A percentile compares a stretch with the other conserved stretches of the same genome.
Evolutionary conservation across 1,140 invertebrate species (phyloP).

Genomic region (Achroia grisella): DNA sequence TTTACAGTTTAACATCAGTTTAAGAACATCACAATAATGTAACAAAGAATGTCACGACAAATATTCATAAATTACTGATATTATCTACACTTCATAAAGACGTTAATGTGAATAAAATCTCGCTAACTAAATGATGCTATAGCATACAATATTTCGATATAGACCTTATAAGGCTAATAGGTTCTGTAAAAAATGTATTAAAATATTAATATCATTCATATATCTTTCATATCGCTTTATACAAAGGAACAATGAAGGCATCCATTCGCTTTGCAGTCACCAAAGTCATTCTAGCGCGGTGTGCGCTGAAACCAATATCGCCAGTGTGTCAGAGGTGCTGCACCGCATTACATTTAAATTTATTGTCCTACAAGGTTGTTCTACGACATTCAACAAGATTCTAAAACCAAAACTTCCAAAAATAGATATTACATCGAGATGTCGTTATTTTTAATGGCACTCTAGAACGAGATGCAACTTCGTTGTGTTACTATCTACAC

Average conservation of each 20-base stretch:
- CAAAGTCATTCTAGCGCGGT: conserved; percentile 19
- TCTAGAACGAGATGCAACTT: conserved; percentile 48
- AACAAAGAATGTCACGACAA: conserved; percentile 22
- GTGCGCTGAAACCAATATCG: not conserved
- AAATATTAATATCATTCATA: conserved; percentile 67
- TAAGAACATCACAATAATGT: conserved; percentile 29
- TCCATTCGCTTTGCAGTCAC: conserved; percentile 13
- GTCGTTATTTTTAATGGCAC: conserved; percentile 62
- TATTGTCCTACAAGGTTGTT: conserved; percentile 41
- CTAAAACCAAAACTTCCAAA: conserved; percentile 37
- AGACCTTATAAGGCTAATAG: conserved; percentile 36
- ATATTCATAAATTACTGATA: conserved; percentile 13
- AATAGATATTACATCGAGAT: conserved; percentile 29
- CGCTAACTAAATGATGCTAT: conserved; percentile 36
- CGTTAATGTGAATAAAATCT: conserved; percentile 31
- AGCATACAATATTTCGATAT: conserved; percentile 24
- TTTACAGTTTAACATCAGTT: conserved; percentile 15
- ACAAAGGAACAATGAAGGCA: conserved; percentile 38
- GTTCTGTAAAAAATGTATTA: conserved; percentile 57
- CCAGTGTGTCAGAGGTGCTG: not conserved
- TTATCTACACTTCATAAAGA: conserved; percentile 34
- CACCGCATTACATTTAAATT: conserved; percentile 12
- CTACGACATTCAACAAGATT: conserved; percentile 37
- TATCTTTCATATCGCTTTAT: conserved; percentile 46
- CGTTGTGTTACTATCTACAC: conserved; percentile 48